Percentiles rank a stretch among this genome's conserved stretches.
Conservation (phyloP, 2,797 vertebrate genomes). For the Enteromius treurensis region DNA sequence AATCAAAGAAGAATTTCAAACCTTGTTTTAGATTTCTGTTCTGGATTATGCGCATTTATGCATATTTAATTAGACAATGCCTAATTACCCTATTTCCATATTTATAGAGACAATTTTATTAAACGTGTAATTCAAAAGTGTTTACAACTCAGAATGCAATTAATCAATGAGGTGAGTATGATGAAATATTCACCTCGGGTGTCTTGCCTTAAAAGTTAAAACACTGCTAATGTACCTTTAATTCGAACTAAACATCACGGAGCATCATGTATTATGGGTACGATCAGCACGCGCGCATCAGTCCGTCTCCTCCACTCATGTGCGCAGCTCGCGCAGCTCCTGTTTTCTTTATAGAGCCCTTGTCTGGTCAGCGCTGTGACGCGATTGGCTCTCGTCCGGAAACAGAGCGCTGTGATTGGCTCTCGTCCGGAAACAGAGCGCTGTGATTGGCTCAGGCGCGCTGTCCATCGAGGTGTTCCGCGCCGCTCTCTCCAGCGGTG, state of each 20-base stretch:
- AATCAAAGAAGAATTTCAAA: neutral
- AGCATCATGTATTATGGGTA: too few species aligned
- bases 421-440: too few species aligned
- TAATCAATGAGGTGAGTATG: neutral
- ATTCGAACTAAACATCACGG: neutral
- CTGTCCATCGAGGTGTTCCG: slow-evolving; percentile 22
- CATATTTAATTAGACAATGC: neutral
- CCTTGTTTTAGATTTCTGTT: neutral
- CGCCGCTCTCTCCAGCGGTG: slow-evolving; percentile 29
- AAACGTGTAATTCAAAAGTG: neutral
- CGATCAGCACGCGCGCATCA: neutral
- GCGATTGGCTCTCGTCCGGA: slow-evolving; percentile 25
- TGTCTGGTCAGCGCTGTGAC: too few species aligned
- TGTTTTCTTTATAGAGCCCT: neutral
- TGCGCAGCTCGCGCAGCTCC: neutral
- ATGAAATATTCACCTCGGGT: neutral
- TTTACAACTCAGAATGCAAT: neutral
- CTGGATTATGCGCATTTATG: neutral
- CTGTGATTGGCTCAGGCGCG: slow-evolving; percentile 19
- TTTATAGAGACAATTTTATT: neutral
- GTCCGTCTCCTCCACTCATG: too few species aligned
- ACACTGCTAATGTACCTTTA: neutral
- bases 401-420: slow-evolving; percentile 28
- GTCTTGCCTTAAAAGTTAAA: neutral
- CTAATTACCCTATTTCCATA: neutral